Evolutionary conservation across 2,113 vertebrate species (phyloP).

Genomic region (Sceloporus undulatus): DNA sequence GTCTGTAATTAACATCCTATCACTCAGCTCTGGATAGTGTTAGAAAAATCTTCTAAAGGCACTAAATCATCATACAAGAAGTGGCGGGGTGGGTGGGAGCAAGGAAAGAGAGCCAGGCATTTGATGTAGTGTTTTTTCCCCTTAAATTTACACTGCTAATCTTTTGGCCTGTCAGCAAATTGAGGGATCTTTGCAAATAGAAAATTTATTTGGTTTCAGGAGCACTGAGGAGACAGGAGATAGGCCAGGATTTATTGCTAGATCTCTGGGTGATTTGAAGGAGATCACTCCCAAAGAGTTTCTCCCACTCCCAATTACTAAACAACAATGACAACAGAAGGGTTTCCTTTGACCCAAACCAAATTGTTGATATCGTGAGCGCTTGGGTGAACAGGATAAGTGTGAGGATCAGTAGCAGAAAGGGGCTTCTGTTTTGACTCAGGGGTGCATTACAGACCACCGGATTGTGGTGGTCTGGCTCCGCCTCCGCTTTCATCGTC

Average conservation of each 20-base stretch:
- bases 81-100: not conserved
- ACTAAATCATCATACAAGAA: constrained; percentile 15
- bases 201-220: not conserved
- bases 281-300: not conserved
- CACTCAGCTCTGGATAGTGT: constrained; percentile 46
- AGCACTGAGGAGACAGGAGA: not conserved
- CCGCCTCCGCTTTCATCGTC: no score
- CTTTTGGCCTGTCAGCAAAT: constrained; percentile 34
- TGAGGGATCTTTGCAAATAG: not conserved
- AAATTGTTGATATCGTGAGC: not conserved
- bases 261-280: not conserved
- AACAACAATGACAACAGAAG: not conserved
- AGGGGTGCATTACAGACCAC: no score
- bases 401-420: no score
- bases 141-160: constrained; percentile 25
- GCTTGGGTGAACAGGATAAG: not conserved
- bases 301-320: not conserved
- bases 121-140: not conserved
- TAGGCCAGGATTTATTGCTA: not conserved
- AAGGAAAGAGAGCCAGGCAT: constrained; percentile 32
- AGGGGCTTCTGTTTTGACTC: no score
- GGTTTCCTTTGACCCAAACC: not conserved
- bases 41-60: constrained; percentile 50
- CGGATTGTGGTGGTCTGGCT: no score
- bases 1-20: constrained; percentile 64